Base-by-base conservation (phyloP, 2,888 invertebrate genomes). In the Leuctra nigra region DNA sequence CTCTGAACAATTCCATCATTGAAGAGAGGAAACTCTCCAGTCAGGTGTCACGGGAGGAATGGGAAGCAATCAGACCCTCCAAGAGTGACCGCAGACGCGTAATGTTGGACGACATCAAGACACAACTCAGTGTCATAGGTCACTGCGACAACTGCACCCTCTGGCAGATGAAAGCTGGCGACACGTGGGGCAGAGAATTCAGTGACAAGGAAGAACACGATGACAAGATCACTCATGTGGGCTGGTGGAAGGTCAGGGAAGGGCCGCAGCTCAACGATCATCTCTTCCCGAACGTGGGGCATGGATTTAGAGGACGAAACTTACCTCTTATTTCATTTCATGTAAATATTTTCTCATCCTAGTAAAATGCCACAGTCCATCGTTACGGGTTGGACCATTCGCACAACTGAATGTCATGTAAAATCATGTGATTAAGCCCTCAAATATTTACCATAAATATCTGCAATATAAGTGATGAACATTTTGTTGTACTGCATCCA, bases 41-140 rank as follows among this genome's bases (percentile, higher is more conserved):
- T 1, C 84, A 84, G 69, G 84, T 90, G 2, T 89, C 87, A 0
- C 87, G 88, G 63, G 91, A 91, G 68, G 90, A 91, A 73, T 91
- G 90, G 86, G 88, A 91, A 65, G 81, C 86, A 0, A 83, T 89
- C 61, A 78, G 85, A 63, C 83, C 86, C 0, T 80, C 80, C 1
- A 87, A 87, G 68, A 64, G 72, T 6, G 85, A 87, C 63, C 76
- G 86, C 62, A 77, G 83, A 59, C 73, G 76, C 29, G 80, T 80
- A 61, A 75, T 91, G 33, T 68, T 89, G 1, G 75, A 75, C 18
- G 80, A 80, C 64, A 79, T 89, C 68, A 83, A 83, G 74, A 63
- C 61, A 39, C 66, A 69, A 63, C 58, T 75, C 41, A 60, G 65
- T 2, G 66, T 68, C 55, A 63, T 67, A 41, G 73, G 73, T 11